Evolutionary conservation across 2,888 invertebrate species (phyloP).

Genomic region (Heliconius sara): DNA sequence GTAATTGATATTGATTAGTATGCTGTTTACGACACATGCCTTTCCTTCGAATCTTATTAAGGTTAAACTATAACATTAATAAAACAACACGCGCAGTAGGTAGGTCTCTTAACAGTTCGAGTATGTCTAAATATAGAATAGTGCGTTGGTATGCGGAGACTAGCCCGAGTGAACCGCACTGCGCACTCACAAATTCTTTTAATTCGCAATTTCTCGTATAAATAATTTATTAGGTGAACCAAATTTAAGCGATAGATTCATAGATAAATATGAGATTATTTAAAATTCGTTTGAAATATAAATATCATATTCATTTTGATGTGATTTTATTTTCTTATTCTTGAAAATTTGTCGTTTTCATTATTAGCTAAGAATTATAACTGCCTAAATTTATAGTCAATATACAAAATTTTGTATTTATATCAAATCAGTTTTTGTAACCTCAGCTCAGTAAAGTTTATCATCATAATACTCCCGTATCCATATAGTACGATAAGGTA

Average conservation of each 20-base stretch:
- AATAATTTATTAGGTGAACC: background rate
- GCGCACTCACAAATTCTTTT: conserved; percentile 41
- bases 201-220: conserved; percentile 25
- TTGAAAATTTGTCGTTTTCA: background rate
- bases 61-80: conserved; percentile 47
- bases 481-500: background rate
- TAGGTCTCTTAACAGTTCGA: conserved; percentile 57
- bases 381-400: background rate
- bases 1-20: conserved; percentile 22
- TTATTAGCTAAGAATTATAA: background rate
- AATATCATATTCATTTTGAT: background rate
- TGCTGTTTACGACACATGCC: background rate
- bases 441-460: background rate
- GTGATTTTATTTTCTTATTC: background rate
- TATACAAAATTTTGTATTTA: background rate
- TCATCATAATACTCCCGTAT: background rate
- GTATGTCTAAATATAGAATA: conserved; percentile 68
- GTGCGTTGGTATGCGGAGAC: conserved; percentile 63
- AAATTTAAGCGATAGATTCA: background rate
- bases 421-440: background rate
- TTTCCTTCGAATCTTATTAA: conserved; percentile 25
- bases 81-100: conserved; percentile 59
- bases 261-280: background rate
- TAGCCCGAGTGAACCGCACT: conserved; percentile 36
- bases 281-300: background rate